These are phyloP conservation scores for Galeopterus variegatus DNA, from an alignment of 2,113 vertebrate species.

Conservation along the genomic window DNA sequence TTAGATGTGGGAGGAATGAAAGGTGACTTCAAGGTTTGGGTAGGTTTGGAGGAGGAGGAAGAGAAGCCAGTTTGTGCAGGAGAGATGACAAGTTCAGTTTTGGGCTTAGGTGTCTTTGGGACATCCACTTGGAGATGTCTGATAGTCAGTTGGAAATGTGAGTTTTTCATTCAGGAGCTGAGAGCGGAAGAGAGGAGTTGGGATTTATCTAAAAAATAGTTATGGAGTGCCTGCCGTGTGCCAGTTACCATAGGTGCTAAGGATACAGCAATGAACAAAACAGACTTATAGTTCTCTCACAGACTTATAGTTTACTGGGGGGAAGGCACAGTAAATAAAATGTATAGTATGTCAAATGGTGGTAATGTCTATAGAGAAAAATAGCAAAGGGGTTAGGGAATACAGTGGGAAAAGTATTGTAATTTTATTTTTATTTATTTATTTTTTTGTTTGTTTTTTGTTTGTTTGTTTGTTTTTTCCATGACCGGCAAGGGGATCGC, in stretches of 20 bases:
- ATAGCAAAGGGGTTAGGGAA: background rate
- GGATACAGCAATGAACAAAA: background rate
- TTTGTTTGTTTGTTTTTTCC: too few relatives aligned
- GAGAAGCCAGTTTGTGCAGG: background rate
- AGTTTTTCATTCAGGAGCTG: constrained; percentile 1
- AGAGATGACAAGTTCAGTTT: constrained; percentile 56
- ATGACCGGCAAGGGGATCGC: too few relatives aligned
- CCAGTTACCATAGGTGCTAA: background rate
- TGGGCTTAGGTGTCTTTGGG: background rate
- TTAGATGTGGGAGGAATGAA: constrained; percentile 41
- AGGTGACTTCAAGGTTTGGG: constrained; percentile 11
- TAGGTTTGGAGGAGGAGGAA: constrained; percentile 32
- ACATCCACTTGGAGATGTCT: background rate
- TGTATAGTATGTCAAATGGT: background rate
- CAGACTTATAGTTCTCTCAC: background rate
- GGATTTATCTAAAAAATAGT: background rate
- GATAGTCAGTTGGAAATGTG: constrained; percentile 20
- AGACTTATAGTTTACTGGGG: constrained; percentile 22
- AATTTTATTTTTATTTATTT: too few relatives aligned
- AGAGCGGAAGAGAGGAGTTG: background rate
- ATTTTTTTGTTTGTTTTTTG: too few relatives aligned
- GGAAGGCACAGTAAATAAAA: background rate
- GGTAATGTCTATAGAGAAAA: constrained; percentile 44
- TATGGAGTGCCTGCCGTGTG: background rate
- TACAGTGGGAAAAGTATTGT: background rate